phyloP scores from a whole-genome alignment of 2,113 vertebrate species.

The Hyla sarda region DNA sequence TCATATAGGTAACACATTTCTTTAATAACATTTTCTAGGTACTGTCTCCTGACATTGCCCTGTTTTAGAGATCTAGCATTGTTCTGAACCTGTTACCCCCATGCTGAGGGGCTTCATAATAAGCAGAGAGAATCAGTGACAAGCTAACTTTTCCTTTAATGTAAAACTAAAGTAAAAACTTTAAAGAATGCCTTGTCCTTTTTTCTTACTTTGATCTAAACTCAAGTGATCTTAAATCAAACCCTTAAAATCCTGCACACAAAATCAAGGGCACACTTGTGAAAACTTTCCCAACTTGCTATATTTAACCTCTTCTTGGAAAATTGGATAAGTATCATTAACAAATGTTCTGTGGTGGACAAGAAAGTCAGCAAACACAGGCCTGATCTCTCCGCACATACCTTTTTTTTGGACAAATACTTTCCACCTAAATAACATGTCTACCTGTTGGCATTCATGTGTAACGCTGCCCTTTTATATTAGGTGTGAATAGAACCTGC shows the following conservation, averaged over 20 bases:
- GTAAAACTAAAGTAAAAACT: slow-evolving; percentile 7
- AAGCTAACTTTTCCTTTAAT: background rate
- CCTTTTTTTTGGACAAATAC: too few relatives aligned
- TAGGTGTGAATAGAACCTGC: too few relatives aligned
- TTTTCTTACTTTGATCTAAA: slow-evolving; percentile 1
- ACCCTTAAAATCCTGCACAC: background rate
- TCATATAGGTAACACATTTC: background rate
- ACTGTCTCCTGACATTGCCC: background rate
- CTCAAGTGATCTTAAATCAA: background rate
- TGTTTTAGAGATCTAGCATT: background rate
- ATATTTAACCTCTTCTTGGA: background rate
- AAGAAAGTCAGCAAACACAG: too few relatives aligned
- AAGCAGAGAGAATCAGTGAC: background rate
- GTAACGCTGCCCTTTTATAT: too few relatives aligned
- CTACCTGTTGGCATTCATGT: too few relatives aligned
- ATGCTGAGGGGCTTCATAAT: slow-evolving; percentile 1
- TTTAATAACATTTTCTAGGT: background rate
- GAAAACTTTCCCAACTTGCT: background rate
- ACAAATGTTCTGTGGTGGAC: too few relatives aligned
- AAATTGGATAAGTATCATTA: too few relatives aligned
- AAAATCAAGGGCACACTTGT: background rate
- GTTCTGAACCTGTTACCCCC: background rate
- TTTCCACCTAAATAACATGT: too few relatives aligned
- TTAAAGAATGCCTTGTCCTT: background rate
- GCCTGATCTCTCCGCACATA: too few relatives aligned